Base-by-base conservation (phyloP, 1,140 invertebrate species). In the Diabrotica undecimpunctata region DNA sequence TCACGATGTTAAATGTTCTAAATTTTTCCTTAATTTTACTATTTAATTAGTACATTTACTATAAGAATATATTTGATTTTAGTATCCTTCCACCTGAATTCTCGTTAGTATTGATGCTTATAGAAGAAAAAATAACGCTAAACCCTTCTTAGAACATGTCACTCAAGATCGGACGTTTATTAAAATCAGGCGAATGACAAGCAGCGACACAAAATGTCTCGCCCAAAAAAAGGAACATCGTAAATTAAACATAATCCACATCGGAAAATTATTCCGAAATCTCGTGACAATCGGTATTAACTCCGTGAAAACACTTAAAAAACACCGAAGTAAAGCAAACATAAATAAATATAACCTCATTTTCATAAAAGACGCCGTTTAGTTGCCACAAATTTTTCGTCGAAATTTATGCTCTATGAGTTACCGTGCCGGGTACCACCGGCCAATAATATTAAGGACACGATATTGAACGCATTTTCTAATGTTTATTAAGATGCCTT, bases 321-420 rank as follows among this genome's bases (percentile, higher is more conserved):
- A 46, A 46, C 41, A 46, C 41, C 41, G 41, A n/a, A 46, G 41
- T n/a, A 46, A 46, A 46, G 41, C 41, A 46, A 46, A 46, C 41
- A 46, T 46, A 46, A 46, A 46, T 46, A 46, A 46, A 46, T 46
- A 46, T 46, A 46, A 46, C 41, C 41, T 46, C 41, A 46, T 46
- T 46, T 46, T 46, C 8, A 46, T 46, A 46, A 46, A 46, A 46
- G 41, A 46, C 41, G 41, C 41, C 41, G 41, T 46, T 46, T 46
- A 46, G 41, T n/a, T 46, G 41, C 41, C 41, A 46, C 41, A 46
- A 46, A 46, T 46, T 46, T 46, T 46, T 5, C 8, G 41, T 46
- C n/a, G 41, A 46, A 46, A 46, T 46, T 46, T 46, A 46, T 46
- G 41, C 6, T 25, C 8, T 46, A 46, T 46, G 25, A 3, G 41